These are phyloP conservation scores for Acleris laterana DNA, from an alignment of 2,888 invertebrate species.

Conservation along the genomic window DNA sequence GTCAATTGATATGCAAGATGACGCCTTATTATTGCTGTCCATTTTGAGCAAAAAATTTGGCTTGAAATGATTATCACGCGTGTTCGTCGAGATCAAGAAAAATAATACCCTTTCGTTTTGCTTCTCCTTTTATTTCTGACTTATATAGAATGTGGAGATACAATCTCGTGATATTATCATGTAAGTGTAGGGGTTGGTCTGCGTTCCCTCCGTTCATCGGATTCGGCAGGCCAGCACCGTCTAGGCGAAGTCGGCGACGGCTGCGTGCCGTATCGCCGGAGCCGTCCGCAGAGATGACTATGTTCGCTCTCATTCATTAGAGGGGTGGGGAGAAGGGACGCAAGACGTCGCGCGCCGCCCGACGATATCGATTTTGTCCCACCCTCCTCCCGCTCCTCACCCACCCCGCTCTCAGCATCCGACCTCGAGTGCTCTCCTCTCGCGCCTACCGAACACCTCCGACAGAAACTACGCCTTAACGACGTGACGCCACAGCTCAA, in stretches of 20 bases:
- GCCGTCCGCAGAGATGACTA: conserved; percentile 81
- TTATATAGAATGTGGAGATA: too few species aligned
- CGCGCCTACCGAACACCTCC: conserved; percentile 81
- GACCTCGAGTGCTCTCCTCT: conserved; percentile 84
- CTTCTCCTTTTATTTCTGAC: neutral
- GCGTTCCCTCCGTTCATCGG: conserved; percentile 52
- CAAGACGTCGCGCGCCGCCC: conserved; percentile 84
- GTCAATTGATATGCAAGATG: too few species aligned
- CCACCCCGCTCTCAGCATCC: conserved; percentile 81
- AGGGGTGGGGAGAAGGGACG: conserved; percentile 71
- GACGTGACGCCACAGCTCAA: conserved; percentile 78
- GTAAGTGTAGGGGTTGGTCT: conserved; percentile 43
- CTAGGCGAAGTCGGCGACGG: conserved; percentile 56
- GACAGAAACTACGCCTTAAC: conserved; percentile 81
- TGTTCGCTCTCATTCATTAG: conserved; percentile 83
- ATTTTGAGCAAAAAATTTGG: too few species aligned
- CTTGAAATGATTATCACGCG: too few species aligned
- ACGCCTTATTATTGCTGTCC: too few species aligned
- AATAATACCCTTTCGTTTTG: too few species aligned
- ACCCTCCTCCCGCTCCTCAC: conserved; percentile 66
- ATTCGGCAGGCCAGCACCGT: conserved; percentile 54
- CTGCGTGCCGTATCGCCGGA: conserved; percentile 66
- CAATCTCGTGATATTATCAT: conserved; percentile 2
- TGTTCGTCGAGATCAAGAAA: too few species aligned
- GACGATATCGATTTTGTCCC: conserved; percentile 83